Base-by-base conservation (phyloP, 2,888 invertebrate species). In the Allolobophora icterica region DNA sequence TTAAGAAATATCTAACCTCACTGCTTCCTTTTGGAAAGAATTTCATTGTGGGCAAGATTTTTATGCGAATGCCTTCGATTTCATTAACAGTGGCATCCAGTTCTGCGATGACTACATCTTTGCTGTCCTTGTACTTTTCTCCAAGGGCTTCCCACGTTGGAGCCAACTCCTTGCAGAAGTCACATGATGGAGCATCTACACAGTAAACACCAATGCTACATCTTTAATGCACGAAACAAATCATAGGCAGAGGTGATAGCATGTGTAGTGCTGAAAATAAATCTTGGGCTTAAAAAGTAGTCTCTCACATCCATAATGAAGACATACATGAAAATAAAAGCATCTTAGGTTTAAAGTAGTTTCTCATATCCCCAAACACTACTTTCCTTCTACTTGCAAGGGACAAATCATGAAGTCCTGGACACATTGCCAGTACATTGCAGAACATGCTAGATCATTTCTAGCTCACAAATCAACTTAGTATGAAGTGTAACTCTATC, bases 121-220 rank as follows among this genome's bases (percentile, higher is more conserved):
- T 87, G 38, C 38, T 38, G 87, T 87, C 87, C 87, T 87, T 87
- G 87, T 35, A 87, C 24, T 87, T 8, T 24, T 87, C 87, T 34
- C 34, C 87, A 87, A 87, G 87, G 35, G 24, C 71, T 71, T 71
- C 71, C 71, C 71, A 71, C n/a, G 30, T 87, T 15, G 87, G 87
- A 34, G 34, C 87, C 38, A 87, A 38, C 0, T 87, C 87, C 38
- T 87, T 87, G 35, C 87, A 87, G 35, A 87, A 87, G 38, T 35
- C 87, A 87, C 87, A 87, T 35, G 35, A 87, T 8, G 87, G 87
- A 24, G 87, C 87, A 38, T 87, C 87, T 87, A 38, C 87, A 71
- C 8, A 71, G 71, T 13, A 71, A 11, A 30, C n/a, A n/a, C n/a
- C 30, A 71, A 71, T n/a, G n/a, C 30, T 11, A 71, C 71, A 71